These are phyloP conservation scores for Neostethus bicornis DNA, from an alignment of 2,797 vertebrate species.

Conservation along the genomic window DNA sequence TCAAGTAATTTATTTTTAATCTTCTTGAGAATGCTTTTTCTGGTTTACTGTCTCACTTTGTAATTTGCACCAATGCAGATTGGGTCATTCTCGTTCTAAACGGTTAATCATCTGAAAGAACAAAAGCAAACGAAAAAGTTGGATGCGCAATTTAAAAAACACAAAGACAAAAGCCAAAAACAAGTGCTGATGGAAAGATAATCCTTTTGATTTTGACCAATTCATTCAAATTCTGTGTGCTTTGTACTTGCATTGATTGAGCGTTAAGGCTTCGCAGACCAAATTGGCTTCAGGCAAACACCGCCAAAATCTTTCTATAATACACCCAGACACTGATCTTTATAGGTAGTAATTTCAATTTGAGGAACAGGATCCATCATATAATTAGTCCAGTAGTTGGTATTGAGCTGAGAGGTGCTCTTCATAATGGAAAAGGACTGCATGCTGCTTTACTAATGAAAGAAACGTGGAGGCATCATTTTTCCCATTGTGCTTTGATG, in stretches of 20 bases:
- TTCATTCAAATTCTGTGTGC: neutral
- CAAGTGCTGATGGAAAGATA: neutral
- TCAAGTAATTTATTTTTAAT: constrained; percentile 14
- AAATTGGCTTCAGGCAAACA: constrained; percentile 10
- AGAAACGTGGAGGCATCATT: constrained; percentile 32
- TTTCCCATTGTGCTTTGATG: constrained; percentile 44
- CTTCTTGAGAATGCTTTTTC: neutral
- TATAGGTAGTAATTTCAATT: constrained; percentile 45
- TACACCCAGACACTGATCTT: constrained; percentile 31
- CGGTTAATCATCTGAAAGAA: constrained; percentile 1
- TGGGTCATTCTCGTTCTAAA: constrained; percentile 2
- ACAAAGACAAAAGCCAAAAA: neutral
- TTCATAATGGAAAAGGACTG: constrained; percentile 44
- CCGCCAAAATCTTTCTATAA: constrained; percentile 22
- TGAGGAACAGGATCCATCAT: constrained; percentile 38
- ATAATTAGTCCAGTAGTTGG: constrained; percentile 44
- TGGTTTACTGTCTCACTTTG: neutral
- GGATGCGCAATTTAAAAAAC: neutral
- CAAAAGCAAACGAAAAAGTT: neutral
- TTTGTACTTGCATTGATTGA: constrained; percentile 2
- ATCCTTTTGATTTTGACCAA: constrained; percentile 1
- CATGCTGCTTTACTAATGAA: constrained; percentile 49
- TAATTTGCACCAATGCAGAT: neutral
- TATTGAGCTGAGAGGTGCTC: constrained; percentile 37
- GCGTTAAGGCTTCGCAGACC: constrained; percentile 12